Conservation (phyloP, 1,140 invertebrate species). For the Micrasema minimum region DNA sequence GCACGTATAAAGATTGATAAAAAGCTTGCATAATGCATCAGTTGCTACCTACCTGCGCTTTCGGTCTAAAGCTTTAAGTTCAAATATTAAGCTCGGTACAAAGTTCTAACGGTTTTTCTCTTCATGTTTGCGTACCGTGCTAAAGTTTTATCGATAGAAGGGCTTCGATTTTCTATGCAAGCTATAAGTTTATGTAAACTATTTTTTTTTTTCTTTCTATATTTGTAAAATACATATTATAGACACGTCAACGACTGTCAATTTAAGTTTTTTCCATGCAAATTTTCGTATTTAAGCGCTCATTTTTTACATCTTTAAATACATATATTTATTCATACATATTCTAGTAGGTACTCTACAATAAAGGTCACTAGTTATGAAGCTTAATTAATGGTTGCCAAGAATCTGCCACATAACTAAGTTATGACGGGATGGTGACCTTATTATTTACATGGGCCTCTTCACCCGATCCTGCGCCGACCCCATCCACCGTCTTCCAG, state of each 20-base stretch:
- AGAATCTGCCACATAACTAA: no score
- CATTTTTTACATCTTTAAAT: background rate
- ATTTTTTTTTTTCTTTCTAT: no score
- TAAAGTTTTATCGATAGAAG: conserved; percentile 11
- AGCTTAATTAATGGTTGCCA: no score
- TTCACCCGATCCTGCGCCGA: no score
- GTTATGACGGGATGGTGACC: no score
- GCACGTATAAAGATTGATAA: background rate
- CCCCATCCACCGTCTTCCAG: no score
- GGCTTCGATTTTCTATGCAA: conserved; percentile 1
- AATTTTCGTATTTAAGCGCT: background rate
- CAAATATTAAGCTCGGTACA: background rate
- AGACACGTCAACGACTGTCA: no score
- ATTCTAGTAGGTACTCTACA: background rate
- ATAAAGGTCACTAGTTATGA: background rate
- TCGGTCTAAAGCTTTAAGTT: background rate
- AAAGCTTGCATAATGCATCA: conserved; percentile 13
- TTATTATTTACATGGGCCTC: no score
- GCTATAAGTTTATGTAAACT: no score
- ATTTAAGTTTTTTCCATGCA: background rate
- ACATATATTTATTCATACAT: background rate
- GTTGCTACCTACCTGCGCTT: background rate
- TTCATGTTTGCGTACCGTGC: conserved; percentile 10
- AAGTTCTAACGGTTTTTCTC: conserved; percentile 19
- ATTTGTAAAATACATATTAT: no score